A percentile compares a stretch with the other conserved stretches of the same genome.
Conservation (phyloP, 2,113 vertebrate species). For the Hemiscyllium ocellatum region DNA sequence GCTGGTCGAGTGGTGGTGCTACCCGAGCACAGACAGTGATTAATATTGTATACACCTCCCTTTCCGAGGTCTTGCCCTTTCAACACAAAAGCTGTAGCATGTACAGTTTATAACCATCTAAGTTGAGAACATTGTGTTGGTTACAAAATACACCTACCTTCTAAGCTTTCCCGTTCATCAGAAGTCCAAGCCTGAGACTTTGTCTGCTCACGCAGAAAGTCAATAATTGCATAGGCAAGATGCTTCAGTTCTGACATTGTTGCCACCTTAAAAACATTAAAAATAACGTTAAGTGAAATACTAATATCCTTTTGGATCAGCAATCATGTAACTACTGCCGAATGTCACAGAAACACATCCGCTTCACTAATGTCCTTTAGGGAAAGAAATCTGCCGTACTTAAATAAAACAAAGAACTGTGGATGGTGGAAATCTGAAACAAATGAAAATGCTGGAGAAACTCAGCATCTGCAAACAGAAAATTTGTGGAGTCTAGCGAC, state of each 20-base stretch:
- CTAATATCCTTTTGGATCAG: neutral
- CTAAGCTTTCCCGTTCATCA: constrained; percentile 94
- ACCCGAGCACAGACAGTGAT: too few species aligned
- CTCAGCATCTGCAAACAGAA: too few species aligned
- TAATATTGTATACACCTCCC: too few species aligned
- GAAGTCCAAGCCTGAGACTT: constrained; percentile 78
- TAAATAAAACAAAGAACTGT: too few species aligned
- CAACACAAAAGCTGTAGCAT: constrained; percentile 38
- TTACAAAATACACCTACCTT: constrained; percentile 64
- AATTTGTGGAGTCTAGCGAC: too few species aligned
- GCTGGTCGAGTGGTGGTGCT: too few species aligned
- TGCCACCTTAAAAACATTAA: constrained; percentile 38
- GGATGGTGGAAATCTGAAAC: too few species aligned
- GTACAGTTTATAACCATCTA: constrained; percentile 25
- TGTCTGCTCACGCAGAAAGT: constrained; percentile 91
- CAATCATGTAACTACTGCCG: too few species aligned
- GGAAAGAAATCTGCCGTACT: too few species aligned
- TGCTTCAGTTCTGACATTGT: constrained; percentile 91
- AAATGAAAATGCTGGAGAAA: too few species aligned
- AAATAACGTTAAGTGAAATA: neutral
- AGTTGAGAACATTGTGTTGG: neutral
- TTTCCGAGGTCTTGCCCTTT: constrained; percentile 5
- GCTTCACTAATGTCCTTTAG: too few species aligned
- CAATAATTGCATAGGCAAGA: constrained; percentile 86
- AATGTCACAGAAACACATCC: too few species aligned